Evolutionary conservation across 2,113 vertebrate species (phyloP).

Genomic region (Dascyllus trimaculatus): DNA sequence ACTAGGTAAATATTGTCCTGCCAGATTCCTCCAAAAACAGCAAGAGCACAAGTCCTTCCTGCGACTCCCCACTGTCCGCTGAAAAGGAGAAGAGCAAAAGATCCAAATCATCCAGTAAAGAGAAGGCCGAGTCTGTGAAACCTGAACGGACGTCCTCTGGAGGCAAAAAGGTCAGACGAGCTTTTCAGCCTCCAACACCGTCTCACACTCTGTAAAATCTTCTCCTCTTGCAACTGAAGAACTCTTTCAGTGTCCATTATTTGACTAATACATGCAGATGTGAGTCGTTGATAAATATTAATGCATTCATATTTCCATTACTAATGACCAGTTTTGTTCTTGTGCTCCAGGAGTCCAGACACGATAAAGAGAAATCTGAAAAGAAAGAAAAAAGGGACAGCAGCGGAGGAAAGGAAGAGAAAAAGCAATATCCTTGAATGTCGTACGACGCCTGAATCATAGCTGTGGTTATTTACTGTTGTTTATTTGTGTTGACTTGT

Average conservation of each 20-base stretch:
- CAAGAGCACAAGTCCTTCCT: constrained; percentile 95
- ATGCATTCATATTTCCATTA: background rate
- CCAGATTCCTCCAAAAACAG: constrained; percentile 93
- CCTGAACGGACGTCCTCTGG: constrained; percentile 93
- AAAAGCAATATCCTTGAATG: constrained; percentile 99
- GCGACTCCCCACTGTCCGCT: constrained; percentile 92
- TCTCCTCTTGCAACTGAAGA: background rate
- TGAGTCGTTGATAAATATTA: background rate
- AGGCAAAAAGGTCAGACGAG: constrained; percentile 90
- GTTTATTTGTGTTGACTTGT: no score
- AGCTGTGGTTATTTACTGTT: background rate
- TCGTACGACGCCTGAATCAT: background rate
- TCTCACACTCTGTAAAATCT: background rate
- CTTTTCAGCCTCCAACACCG: background rate
- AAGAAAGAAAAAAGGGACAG: constrained; percentile 96
- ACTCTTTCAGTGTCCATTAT: background rate
- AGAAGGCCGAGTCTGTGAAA: constrained; percentile 95
- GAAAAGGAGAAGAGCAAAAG: constrained; percentile 96
- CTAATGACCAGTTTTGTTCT: background rate
- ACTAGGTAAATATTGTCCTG: background rate
- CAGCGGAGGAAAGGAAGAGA: constrained; percentile 96
- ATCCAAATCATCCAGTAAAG: constrained; percentile 97
- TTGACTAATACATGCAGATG: background rate
- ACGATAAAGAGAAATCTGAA: constrained; percentile 97
- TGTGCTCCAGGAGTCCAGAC: constrained; percentile 92